Base-by-base conservation (phyloP, 1,140 invertebrate species). In the Drosophila mojavensis region DNA sequence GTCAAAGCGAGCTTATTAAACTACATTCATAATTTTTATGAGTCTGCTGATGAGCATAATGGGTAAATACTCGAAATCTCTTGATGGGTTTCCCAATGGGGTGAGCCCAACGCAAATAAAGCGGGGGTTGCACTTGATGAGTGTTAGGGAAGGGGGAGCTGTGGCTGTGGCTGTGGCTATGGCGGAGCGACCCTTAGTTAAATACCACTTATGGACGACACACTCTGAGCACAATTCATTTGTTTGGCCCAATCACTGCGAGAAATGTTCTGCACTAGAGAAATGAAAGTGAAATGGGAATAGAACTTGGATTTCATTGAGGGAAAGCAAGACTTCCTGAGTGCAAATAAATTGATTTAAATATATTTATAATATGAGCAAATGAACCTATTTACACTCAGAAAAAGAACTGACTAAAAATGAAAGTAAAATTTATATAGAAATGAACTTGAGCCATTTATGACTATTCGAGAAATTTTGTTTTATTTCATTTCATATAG, bases 1-100 rank as follows among this genome's bases (percentile, higher is more conserved):
- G 83, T 88, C 83, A 88, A 45, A 54, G 53, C 69, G 53, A 60
- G 77, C 79, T 86, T 83, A 86, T 88, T 88, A 79, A 85, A 88
- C 67, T 53, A 77, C 81, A 72, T 73, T 73, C 63, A 67, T 78
- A 61, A 69, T 88, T 82, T 88, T 80, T 88, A 68, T 83, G 76
- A 67, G 28, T 36, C 75, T 43, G 39, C 20, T 59, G 69, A 66
- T 65, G 70, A 60, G 63, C 43, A 64, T 68, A 59, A 67, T 79
- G 60, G 55, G 48, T 58, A 84, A 84, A 84, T 54, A 76, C 60
- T 65, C 68, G 41, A 48, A 48, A 71, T 47, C 75, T 9, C 63
- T 47, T 47, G 56, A 60, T 48, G 56, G 3, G 43, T 13, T n/a
- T 48, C 2, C 10, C 43, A 5, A 26, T 17, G 43, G 58, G 15